phyloP scores from a whole-genome alignment of 2,888 invertebrate genomes.

The Drosophila monieri region DNA sequence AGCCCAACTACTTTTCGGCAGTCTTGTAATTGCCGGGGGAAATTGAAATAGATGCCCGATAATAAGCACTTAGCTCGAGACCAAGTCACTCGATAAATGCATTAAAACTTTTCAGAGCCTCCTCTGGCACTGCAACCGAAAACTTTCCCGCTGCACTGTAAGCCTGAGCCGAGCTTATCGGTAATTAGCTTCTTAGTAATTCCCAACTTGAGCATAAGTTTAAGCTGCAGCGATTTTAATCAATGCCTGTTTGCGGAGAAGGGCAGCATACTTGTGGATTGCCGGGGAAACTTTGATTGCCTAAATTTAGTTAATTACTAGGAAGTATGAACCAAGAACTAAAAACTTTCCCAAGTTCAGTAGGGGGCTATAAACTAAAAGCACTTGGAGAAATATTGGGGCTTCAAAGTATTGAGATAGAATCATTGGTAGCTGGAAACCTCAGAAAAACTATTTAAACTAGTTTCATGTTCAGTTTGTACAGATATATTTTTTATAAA shows the following conservation, averaged over 20 bases:
- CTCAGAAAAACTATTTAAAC: no score
- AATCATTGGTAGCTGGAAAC: no score
- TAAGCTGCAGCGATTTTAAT: constrained; percentile 33
- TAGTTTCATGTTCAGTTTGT: no score
- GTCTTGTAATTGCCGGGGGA: constrained; percentile 70
- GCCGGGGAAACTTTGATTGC: constrained; percentile 5
- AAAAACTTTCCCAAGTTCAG: constrained; percentile 1
- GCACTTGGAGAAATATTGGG: background rate
- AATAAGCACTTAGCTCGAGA: constrained; percentile 68
- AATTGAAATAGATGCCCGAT: constrained; percentile 79
- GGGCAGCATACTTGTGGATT: background rate
- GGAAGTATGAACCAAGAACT: background rate
- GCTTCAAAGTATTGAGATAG: no score
- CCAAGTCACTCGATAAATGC: constrained; percentile 74
- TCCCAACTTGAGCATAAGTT: constrained; percentile 73
- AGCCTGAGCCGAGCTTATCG: constrained; percentile 60
- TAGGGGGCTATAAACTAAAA: background rate
- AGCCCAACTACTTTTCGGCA: constrained; percentile 51
- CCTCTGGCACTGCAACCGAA: constrained; percentile 1
- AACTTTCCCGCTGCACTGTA: constrained; percentile 43
- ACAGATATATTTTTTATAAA: no score
- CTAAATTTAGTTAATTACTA: background rate
- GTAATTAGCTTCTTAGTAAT: constrained; percentile 76
- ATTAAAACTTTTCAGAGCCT: constrained; percentile 65
- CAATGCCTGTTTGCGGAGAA: constrained; percentile 14